Base-by-base conservation (phyloP, 2,113 vertebrate species). In the Xiphophorus maculatus region DNA sequence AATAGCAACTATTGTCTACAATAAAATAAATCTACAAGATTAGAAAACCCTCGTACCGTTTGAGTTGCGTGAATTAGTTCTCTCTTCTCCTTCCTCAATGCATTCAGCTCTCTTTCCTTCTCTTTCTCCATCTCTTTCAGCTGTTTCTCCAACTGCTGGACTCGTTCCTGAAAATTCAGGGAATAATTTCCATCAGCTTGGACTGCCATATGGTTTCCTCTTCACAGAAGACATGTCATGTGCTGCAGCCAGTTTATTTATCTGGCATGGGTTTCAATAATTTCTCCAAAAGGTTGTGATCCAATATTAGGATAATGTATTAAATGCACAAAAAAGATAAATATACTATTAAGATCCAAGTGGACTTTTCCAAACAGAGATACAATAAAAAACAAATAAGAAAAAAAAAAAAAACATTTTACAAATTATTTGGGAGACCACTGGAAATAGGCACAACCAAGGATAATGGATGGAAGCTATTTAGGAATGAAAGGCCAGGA, bases 111-210 rank as follows among this genome's bases (percentile, higher is more conserved):
- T 40, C 69, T 86, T 63, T 94, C 94, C 71, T 91, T 93, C 85
- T 94, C 92, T 61, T 74, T 81, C 84, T 95, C 93, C 90, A 93
- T 91, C 22, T 94, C 92, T 68, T 60, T 92, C 85, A 95, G 83
- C 82, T 95, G 90, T 19, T 71, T 81, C 82, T 94, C 91, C 33
- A 95, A 62, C 65, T 91, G 88, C 79, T 90, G 83, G 7, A 93
- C 88, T 51, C 82, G 84, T 68, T 92, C 93, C 93, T 94, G 86
- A 63, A 83, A 81, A 75, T 51, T 62, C 42, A 84, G 2, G 60
- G 33, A 76, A 73, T 3, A 22, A 44, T 69, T 79, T 28, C 61
- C 40, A 5, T 80, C 3, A 87, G 71, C 17, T 42, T 42, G 28
- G 0, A 60, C 80, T 0, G 28, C 27, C 79, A 44, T 4, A 32